These are phyloP conservation scores for Macquaria australasica DNA, from an alignment of 2,113 vertebrate species.

Conservation along the genomic window DNA sequence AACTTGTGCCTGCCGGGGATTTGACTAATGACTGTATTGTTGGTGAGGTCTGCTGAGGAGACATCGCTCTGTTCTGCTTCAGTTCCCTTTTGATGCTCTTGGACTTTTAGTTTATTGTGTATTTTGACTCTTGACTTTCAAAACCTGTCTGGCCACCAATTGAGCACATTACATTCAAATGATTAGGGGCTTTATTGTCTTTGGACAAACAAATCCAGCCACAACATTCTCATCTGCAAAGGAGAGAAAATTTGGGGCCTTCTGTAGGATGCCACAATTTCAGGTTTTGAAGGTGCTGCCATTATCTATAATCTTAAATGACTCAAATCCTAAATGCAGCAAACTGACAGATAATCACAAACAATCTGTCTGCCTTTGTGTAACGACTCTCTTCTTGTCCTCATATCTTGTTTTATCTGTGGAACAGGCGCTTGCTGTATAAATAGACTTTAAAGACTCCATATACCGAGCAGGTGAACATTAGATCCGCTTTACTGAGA, in stretches of 20 bases:
- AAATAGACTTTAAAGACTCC: conserved; percentile 47
- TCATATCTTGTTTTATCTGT: conserved; percentile 32
- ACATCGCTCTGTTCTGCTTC: conserved; percentile 1
- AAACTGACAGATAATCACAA: conserved; percentile 45
- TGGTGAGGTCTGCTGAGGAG: conserved; percentile 13
- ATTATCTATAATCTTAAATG: conserved; percentile 35
- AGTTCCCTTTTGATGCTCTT: not conserved
- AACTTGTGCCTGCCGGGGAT: conserved; percentile 43
- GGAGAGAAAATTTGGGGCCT: not conserved
- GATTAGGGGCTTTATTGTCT: too few relatives aligned
- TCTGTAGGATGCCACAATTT: not conserved
- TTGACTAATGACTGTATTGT: conserved; percentile 68
- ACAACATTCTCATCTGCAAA: not conserved
- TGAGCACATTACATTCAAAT: not conserved
- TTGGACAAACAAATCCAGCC: not conserved
- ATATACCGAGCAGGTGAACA: conserved; percentile 41
- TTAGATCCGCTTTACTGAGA: conserved; percentile 19
- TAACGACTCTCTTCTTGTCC: conserved; percentile 14
- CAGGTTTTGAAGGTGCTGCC: conserved; percentile 18
- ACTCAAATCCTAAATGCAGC: conserved; percentile 22
- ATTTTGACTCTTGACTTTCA: not conserved
- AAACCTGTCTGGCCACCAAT: not conserved
- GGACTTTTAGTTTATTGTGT: not conserved
- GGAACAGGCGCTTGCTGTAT: not conserved
- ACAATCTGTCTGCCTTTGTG: conserved; percentile 25